A percentile compares a stretch with the other conserved stretches of the same genome.
These are phyloP conservation scores for Varanus komodoensis DNA, from an alignment of 2,113 vertebrate genomes.

Conservation along the genomic window DNA sequence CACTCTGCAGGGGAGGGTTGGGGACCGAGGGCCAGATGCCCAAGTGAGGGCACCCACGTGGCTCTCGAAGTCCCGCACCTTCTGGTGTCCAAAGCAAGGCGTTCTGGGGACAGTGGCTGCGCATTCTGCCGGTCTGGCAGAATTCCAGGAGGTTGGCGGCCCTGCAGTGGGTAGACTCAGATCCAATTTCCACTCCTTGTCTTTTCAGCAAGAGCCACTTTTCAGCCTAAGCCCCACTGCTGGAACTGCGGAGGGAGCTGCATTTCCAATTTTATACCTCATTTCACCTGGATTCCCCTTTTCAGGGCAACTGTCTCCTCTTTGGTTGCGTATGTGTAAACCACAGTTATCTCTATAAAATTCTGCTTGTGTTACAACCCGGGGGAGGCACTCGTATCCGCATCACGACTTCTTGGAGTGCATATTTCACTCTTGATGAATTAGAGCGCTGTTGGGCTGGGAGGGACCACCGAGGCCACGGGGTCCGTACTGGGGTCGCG, in stretches of 20 bases:
- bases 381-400: neutral
- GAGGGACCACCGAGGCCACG: neutral
- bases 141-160: neutral
- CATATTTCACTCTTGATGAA: conserved; percentile 3
- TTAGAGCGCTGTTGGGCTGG: neutral
- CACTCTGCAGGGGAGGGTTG: neutral
- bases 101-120: neutral
- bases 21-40: neutral
- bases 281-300: conserved; percentile 24
- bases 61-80: neutral
- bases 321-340: conserved; percentile 17
- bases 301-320: conserved; percentile 10
- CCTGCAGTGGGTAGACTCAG: neutral
- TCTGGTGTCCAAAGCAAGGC: neutral
- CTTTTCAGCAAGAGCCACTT: conserved; percentile 30
- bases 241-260: conserved; percentile 17
- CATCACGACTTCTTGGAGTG: neutral
- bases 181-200: conserved; percentile 31
- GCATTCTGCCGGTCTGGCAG: neutral
- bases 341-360: conserved; percentile 22
- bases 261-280: conserved; percentile 46
- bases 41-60: neutral
- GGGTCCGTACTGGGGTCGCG: too few species aligned
- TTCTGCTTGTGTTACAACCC: conserved; percentile 11
- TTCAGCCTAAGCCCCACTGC: conserved; percentile 15